A percentile compares a stretch with the other conserved stretches of the same genome.
Evolutionary conservation across 2,888 invertebrate species (phyloP).

Genomic region (Athetis lepigone): DNA sequence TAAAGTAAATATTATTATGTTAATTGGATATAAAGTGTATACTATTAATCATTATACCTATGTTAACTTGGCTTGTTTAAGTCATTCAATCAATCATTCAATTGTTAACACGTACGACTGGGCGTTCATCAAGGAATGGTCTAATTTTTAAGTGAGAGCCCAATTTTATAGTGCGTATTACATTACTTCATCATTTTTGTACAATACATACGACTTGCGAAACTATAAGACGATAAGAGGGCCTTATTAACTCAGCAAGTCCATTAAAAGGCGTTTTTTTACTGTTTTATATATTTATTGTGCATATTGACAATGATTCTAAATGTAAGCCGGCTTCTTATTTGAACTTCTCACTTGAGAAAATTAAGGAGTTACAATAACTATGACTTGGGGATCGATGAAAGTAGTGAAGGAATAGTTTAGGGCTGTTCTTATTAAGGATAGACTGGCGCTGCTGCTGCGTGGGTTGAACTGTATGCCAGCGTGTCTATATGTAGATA

Average conservation of each 20-base stretch:
- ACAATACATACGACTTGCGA: background rate
- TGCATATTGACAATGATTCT: background rate
- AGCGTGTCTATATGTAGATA: no score
- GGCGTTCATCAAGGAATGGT: no score
- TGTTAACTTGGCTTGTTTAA: background rate
- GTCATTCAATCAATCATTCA: background rate
- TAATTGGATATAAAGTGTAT: background rate
- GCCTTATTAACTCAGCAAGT: background rate
- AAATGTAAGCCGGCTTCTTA: slow-evolving; percentile 18
- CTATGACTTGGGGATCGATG: background rate
- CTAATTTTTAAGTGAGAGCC: no score
- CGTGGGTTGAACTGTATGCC: no score
- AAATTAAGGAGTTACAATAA: background rate
- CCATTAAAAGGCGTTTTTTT: slow-evolving; percentile 2
- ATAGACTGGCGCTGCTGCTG: no score
- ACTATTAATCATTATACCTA: slow-evolving; percentile 2
- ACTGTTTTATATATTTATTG: slow-evolving; percentile 9
- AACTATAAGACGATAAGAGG: background rate
- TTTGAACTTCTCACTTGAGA: background rate
- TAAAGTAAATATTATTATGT: background rate
- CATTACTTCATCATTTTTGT: no score
- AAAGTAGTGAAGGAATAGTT: no score
- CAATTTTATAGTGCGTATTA: no score
- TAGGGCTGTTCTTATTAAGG: no score
- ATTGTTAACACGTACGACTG: background rate